A percentile compares a stretch with the other conserved stretches of the same genome.
phyloP scores from a whole-genome alignment of 2,888 invertebrate species.

The Heliconius ethilla region DNA sequence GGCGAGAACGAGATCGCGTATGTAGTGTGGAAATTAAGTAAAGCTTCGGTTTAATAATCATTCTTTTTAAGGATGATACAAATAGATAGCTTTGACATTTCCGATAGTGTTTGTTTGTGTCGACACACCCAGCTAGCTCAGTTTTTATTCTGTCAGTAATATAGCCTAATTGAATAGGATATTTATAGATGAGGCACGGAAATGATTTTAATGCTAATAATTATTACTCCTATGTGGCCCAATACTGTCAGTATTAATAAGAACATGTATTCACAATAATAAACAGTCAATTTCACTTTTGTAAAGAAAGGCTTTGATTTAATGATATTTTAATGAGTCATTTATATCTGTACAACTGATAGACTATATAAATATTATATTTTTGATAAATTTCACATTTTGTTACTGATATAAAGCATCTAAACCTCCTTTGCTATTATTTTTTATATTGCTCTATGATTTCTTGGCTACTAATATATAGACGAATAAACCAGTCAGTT shows the following conservation, averaged over 20 bases:
- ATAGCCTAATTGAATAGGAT: conserved; percentile 61
- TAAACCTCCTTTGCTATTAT: neutral
- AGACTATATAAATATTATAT: neutral
- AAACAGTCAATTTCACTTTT: neutral
- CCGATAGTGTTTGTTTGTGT: conserved; percentile 33
- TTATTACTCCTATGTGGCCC: conserved; percentile 44
- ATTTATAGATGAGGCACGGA: conserved; percentile 73
- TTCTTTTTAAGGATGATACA: conserved; percentile 45
- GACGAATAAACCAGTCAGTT: neutral
- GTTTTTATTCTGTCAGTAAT: conserved; percentile 52
- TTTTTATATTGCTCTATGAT: neutral
- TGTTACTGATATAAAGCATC: neutral
- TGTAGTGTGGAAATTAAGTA: conserved; percentile 37
- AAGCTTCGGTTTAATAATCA: conserved; percentile 25
- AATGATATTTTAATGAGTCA: conserved; percentile 12
- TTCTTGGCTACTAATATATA: no score
- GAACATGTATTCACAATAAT: neutral
- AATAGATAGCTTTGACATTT: conserved; percentile 27
- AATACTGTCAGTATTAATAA: neutral
- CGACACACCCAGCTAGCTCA: conserved; percentile 62
- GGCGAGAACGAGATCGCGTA: conserved; percentile 61
- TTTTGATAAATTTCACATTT: neutral
- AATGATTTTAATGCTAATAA: conserved; percentile 55
- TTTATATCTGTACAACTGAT: neutral
- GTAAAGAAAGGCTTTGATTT: neutral